Percentiles rank a stretch among this genome's conserved stretches.
Evolutionary conservation across 2,797 vertebrate genomes (phyloP).

Genomic region (Scomberomorus guttatus): DNA sequence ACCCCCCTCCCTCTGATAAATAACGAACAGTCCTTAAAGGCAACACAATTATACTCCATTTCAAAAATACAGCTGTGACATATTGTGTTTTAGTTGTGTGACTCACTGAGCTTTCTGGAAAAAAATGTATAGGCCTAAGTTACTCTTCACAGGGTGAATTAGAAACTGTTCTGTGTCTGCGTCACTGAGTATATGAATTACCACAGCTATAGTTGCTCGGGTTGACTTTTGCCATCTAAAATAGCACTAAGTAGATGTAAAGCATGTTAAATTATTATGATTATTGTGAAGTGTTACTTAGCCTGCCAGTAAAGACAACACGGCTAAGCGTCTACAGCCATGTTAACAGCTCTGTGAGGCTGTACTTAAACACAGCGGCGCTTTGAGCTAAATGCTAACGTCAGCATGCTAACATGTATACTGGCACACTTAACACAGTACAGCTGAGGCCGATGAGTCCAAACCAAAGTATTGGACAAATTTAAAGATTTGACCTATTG

Average conservation of each 20-base stretch:
- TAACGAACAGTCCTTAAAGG: too few species aligned
- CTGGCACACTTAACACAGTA: not conserved
- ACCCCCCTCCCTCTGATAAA: too few species aligned
- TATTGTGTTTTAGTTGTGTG: not conserved
- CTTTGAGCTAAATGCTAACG: not conserved
- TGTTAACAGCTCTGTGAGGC: not conserved
- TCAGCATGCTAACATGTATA: not conserved
- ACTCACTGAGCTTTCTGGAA: slow-evolving; percentile 5
- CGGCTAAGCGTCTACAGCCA: not conserved
- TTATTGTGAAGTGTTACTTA: slow-evolving; percentile 42
- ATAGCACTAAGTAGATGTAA: slow-evolving; percentile 29
- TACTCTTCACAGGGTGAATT: slow-evolving; percentile 3
- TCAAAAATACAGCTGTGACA: slow-evolving; percentile 20
- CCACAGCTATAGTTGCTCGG: not conserved
- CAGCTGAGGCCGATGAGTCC: not conserved
- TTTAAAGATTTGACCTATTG: not conserved
- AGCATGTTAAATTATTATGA: slow-evolving; percentile 51
- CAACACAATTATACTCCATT: slow-evolving; percentile 5
- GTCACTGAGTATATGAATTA: slow-evolving; percentile 1
- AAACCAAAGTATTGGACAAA: not conserved
- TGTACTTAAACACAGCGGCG: not conserved
- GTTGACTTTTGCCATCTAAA: slow-evolving; percentile 33
- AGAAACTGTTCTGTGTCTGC: slow-evolving; percentile 5
- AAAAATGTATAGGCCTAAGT: not conserved
- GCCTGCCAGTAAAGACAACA: slow-evolving; percentile 32